Evolutionary conservation across 2,888 invertebrate genomes (phyloP).

Genomic region (Synergus gifuensis): DNA sequence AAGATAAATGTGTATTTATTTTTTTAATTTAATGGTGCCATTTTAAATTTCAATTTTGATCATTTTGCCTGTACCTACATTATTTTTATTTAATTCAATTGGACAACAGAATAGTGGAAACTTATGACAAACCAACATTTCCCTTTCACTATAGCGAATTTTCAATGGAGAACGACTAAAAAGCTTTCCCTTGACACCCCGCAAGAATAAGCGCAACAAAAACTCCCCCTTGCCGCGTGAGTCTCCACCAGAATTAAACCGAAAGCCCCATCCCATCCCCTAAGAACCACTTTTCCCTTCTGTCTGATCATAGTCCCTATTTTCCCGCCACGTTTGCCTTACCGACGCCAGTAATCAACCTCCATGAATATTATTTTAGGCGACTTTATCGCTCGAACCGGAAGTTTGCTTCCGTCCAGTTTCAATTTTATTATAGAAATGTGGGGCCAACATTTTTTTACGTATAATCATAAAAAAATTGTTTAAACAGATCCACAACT

Average conservation of each 20-base stretch:
- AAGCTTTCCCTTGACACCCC: not conserved
- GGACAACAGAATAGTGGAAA: not conserved
- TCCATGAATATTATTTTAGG: slow-evolving; percentile 21
- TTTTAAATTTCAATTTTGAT: no score
- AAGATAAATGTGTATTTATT: no score
- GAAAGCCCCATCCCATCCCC: not conserved
- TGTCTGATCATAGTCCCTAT: slow-evolving; percentile 35
- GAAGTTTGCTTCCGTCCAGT: slow-evolving; percentile 18
- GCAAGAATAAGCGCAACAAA: not conserved
- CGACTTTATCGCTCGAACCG: slow-evolving; percentile 46
- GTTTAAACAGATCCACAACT: no score
- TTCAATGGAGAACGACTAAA: not conserved
- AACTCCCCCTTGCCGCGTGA: not conserved
- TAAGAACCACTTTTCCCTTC: slow-evolving; percentile 32
- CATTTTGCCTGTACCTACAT: no score
- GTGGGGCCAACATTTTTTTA: not conserved
- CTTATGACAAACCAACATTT: not conserved
- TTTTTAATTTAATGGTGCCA: no score
- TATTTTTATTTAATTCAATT: not conserved
- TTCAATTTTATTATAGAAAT: not conserved
- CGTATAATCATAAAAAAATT: no score
- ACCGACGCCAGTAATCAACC: slow-evolving; percentile 31
- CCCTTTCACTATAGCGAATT: not conserved
- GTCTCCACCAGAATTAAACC: slow-evolving; percentile 12
- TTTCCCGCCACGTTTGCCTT: slow-evolving; percentile 37